Percentiles rank a stretch among this genome's conserved stretches.
Evolutionary conservation across 2,888 invertebrate genomes (phyloP).

Genomic region (Parnassius apollo): DNA sequence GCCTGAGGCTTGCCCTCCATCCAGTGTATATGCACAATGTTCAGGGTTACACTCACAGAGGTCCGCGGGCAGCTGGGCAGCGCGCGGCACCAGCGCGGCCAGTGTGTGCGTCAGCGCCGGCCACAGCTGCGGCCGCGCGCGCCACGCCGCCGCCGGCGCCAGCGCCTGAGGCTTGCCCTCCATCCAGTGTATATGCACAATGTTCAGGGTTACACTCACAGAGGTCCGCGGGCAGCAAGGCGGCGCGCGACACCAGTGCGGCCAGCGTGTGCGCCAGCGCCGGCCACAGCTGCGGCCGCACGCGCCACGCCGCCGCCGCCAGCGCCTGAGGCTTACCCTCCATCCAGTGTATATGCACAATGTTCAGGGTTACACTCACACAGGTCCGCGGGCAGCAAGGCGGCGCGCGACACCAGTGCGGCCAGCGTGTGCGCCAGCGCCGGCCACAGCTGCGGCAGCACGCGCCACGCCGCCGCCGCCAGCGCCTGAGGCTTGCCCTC

Average conservation of each 20-base stretch:
- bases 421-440: constrained; percentile 89
- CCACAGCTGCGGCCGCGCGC: constrained; percentile 86
- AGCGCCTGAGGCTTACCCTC: constrained; percentile 78
- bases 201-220: constrained; percentile 59
- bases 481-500: constrained; percentile 78
- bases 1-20: constrained; percentile 79
- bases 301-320: constrained; percentile 76
- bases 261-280: constrained; percentile 89
- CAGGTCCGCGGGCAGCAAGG: constrained; percentile 50
- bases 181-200: constrained; percentile 83
- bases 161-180: constrained; percentile 78
- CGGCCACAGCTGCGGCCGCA: constrained; percentile 87
- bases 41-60: constrained; percentile 60
- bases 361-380: constrained; percentile 58
- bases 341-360: constrained; percentile 83
- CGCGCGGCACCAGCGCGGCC: constrained; percentile 83
- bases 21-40: constrained; percentile 80
- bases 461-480: constrained; percentile 76
- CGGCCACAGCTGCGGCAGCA: constrained; percentile 87
- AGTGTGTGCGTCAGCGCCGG: constrained; percentile 88
- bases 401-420: constrained; percentile 81
- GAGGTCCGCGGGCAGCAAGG: constrained; percentile 50
- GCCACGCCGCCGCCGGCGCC: constrained; percentile 76
- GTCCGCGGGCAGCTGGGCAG: constrained; percentile 53
- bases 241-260: constrained; percentile 81